phyloP scores from a whole-genome alignment of 2,113 vertebrate species.

The Antechinus stuartii region DNA sequence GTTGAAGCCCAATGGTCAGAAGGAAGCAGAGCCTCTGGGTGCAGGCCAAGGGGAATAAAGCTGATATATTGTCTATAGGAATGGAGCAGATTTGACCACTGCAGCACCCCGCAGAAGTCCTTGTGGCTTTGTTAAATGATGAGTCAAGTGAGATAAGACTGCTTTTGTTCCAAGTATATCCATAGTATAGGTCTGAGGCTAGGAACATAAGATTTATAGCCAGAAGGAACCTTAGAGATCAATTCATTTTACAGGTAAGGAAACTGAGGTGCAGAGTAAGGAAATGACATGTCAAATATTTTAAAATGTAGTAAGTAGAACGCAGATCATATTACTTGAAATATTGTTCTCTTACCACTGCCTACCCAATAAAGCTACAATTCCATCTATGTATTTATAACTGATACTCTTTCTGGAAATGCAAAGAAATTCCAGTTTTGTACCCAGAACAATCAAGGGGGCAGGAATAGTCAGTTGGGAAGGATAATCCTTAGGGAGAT shows the following conservation, averaged over 20 bases:
- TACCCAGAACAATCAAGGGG: background rate
- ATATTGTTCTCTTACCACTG: background rate
- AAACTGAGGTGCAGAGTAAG: background rate
- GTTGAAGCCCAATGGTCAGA: background rate
- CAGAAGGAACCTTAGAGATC: background rate
- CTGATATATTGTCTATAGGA: background rate
- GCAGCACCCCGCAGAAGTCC: background rate
- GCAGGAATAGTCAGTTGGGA: background rate
- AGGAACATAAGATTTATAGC: background rate
- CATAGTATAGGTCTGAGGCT: background rate
- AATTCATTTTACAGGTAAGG: background rate
- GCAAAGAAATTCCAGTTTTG: background rate
- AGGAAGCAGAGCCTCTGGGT: background rate
- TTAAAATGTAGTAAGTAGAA: background rate
- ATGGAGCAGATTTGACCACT: background rate
- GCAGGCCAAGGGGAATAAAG: background rate
- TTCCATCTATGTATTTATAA: background rate
- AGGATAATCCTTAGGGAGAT: background rate
- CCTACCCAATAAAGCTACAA: background rate
- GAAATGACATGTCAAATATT: background rate
- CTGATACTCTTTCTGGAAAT: background rate
- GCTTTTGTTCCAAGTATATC: background rate
- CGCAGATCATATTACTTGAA: background rate
- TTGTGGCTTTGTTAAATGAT: conserved; percentile 1
- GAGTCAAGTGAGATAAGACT: background rate